phyloP scores from a whole-genome alignment of 2,888 invertebrate species.

The Furcula furcula region DNA sequence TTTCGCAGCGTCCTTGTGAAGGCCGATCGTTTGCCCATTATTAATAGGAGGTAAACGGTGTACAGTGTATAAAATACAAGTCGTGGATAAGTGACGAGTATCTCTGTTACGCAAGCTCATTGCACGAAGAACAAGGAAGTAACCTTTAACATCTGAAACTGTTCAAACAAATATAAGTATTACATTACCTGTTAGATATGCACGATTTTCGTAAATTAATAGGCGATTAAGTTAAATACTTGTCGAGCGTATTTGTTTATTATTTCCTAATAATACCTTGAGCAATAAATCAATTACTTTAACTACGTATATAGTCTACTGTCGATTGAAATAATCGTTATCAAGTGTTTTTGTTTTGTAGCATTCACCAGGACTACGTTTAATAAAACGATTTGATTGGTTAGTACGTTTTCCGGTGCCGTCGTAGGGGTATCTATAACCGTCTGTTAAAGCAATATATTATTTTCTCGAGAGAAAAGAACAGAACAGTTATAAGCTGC shows the following conservation, averaged over 20 bases:
- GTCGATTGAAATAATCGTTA: slow-evolving; percentile 2
- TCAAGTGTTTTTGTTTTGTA: slow-evolving; percentile 3
- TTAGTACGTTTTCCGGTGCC: no score
- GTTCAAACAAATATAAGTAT: slow-evolving; percentile 67
- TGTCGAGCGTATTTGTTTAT: slow-evolving; percentile 29
- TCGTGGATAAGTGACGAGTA: slow-evolving; percentile 49
- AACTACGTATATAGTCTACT: slow-evolving; percentile 14
- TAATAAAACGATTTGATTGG: no score
- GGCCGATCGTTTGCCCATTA: slow-evolving; percentile 59
- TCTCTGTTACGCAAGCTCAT: slow-evolving; percentile 58
- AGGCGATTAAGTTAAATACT: slow-evolving; percentile 31
- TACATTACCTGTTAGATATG: slow-evolving; percentile 60
- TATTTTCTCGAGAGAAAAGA: no score
- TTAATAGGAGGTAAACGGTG: slow-evolving; percentile 43
- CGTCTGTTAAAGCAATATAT: no score
- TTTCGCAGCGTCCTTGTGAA: slow-evolving; percentile 66
- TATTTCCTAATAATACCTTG: slow-evolving; percentile 32
- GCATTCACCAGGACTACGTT: no score
- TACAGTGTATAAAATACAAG: slow-evolving; percentile 46
- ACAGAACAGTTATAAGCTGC: no score
- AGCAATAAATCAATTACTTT: slow-evolving; percentile 25
- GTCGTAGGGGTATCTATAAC: no score
- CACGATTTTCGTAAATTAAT: slow-evolving; percentile 56
- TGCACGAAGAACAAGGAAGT: slow-evolving; percentile 66
- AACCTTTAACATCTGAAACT: slow-evolving; percentile 72